Evolutionary conservation across 2,113 vertebrate species (phyloP).

Genomic region (Ceuthmochares aereus): DNA sequence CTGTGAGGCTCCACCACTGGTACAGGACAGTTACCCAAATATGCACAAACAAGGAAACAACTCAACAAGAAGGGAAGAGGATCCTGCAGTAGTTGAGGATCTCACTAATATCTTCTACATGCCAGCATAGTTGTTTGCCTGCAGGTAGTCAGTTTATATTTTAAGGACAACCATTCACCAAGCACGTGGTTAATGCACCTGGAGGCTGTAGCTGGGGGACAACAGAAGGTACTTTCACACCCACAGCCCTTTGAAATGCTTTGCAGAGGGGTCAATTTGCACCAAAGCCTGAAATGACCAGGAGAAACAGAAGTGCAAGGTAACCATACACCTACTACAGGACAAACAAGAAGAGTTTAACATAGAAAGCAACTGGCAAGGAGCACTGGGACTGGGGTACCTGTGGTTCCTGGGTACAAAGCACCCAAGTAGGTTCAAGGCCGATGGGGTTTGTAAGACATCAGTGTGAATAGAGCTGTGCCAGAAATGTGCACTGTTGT

Average conservation of each 20-base stretch:
- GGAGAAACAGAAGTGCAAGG: neutral
- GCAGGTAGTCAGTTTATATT: neutral
- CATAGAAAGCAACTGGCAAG: neutral
- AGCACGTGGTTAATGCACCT: neutral
- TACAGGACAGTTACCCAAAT: neutral
- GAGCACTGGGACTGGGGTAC: neutral
- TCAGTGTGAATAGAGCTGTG: neutral
- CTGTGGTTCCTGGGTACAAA: neutral
- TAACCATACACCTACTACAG: neutral
- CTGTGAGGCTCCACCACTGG: neutral
- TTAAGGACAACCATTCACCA: neutral
- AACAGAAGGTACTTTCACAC: neutral
- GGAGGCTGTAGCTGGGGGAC: neutral
- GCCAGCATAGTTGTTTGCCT: neutral
- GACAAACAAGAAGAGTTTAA: neutral
- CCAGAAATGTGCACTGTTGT: rapidly evolving
- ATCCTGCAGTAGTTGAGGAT: neutral
- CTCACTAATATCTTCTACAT: neutral
- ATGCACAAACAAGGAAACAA: neutral
- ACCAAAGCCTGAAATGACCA: neutral
- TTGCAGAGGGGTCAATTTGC: neutral
- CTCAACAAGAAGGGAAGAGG: neutral
- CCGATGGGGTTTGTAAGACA: neutral
- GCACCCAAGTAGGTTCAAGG: neutral
- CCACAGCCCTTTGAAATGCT: neutral